Evolutionary conservation across 2,797 vertebrate species (phyloP), one percentile per base, ranked within the genome.

Genomic region (Cygnus olor): DNA sequence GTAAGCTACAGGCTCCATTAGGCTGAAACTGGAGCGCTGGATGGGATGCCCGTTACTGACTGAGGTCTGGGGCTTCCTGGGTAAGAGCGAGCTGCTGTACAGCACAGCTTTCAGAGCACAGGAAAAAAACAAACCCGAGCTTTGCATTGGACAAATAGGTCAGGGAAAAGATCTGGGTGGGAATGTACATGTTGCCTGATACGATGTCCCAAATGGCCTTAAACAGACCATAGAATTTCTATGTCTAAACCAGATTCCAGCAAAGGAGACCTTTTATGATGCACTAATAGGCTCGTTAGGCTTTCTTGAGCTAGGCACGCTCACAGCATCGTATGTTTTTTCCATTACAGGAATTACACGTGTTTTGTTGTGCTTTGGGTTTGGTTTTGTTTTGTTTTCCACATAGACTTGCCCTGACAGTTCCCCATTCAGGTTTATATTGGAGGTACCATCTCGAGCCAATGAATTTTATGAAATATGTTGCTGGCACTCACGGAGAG

Each of bases 381-480:
- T 97, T 95, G 71, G 89, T 94, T 97, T 95, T 93, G 89, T 97
- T 97, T 97, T 96, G 87, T 95, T 96, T 96, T 97, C 97, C 97
- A 95, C 96, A 93, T 5, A 91, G 97, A 91, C 96, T 96, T 96
- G 97, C 94, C 95, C 96, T 93, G 96, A 97, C 97, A 97, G 95
- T 96, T 96, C 93, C 95, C 92, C 97, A 96, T 95, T 97, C 96
- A 97, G 95, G 96, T 96, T 97, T 96, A 92, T 93, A 89, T 97
- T 94, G 94, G 90, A 97, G 95, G 96, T 97, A 96, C 97, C 95
- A 97, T 96, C 97, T 93, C 92, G 54, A 97, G 96, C 97, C 97
- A 98, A 88, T 97, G 96, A 96, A 94, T 97, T 96, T 98, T 97
- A 97, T 97, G 96, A 98, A 98, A 97, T 98, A 97, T 95, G 96